These are phyloP conservation scores for Enteromius anoplus DNA, from an alignment of 2,797 vertebrate species.

Conservation along the genomic window DNA sequence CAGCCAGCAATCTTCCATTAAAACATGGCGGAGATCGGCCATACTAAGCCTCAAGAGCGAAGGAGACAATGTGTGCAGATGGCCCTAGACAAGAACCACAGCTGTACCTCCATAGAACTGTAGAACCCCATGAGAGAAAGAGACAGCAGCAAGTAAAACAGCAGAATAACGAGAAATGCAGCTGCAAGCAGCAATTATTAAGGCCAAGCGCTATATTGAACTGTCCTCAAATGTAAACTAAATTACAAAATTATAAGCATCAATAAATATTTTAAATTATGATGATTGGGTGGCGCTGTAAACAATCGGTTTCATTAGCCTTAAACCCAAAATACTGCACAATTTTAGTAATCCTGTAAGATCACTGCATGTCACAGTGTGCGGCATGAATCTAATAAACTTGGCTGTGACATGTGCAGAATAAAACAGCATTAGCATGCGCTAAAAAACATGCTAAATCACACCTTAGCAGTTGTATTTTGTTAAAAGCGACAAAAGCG, in stretches of 20 bases:
- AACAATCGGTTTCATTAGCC: neutral
- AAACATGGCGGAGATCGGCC: constrained; percentile 33
- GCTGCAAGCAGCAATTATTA: constrained; percentile 23
- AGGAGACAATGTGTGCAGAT: constrained; percentile 70
- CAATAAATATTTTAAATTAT: neutral
- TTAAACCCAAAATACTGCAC: no score
- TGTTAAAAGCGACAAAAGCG: no score
- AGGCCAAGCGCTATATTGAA: constrained; percentile 10
- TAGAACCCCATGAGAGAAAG: constrained; percentile 57
- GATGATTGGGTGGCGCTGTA: neutral
- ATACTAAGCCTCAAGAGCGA: constrained; percentile 58
- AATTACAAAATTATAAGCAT: neutral
- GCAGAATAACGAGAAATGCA: constrained; percentile 16
- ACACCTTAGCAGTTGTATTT: no score
- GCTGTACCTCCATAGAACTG: constrained; percentile 63
- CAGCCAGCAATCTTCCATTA: constrained; percentile 46
- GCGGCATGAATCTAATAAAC: no score
- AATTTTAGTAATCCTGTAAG: no score
- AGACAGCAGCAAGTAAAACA: constrained; percentile 22
- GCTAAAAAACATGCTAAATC: no score
- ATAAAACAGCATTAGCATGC: no score
- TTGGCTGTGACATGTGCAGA: no score
- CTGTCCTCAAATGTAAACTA: neutral
- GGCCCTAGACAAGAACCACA: constrained; percentile 67
- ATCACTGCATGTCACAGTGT: no score